phyloP scores from a whole-genome alignment of 2,113 vertebrate genomes.

The Lipotes vexillifer region DNA sequence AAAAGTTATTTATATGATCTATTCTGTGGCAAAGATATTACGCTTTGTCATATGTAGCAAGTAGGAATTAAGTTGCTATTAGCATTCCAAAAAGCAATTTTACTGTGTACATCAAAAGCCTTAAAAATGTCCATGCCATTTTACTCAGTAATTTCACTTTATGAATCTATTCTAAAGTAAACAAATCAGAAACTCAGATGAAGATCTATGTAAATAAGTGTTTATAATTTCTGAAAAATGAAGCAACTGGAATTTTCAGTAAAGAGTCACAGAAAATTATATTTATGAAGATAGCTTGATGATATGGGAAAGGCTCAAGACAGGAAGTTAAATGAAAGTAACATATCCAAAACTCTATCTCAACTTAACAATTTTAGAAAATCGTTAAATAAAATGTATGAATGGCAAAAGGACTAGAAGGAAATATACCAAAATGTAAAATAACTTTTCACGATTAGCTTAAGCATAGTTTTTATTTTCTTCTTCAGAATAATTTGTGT shows the following conservation, averaged over 20 bases:
- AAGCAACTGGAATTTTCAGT: neutral
- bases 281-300: slow-evolving; percentile 1
- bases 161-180: neutral
- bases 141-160: slow-evolving; percentile 7
- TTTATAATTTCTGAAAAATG: slow-evolving; percentile 27
- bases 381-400: neutral
- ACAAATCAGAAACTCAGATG: neutral
- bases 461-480: slow-evolving; percentile 33
- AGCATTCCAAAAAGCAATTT: slow-evolving; percentile 14
- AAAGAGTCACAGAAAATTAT: neutral
- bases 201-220: neutral
- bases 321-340: slow-evolving; percentile 5
- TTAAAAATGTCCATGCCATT: neutral
- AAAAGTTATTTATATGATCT: neutral
- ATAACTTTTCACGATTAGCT: neutral
- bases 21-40: neutral
- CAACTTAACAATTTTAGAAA: neutral
- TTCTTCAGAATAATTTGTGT: neutral
- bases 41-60: neutral
- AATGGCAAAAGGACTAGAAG: neutral
- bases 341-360: neutral
- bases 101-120: neutral
- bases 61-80: neutral
- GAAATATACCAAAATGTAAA: slow-evolving; percentile 15
- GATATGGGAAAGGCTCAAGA: neutral